phyloP scores from a whole-genome alignment of 2,113 vertebrate genomes.

The Spermophilus dauricus region DNA sequence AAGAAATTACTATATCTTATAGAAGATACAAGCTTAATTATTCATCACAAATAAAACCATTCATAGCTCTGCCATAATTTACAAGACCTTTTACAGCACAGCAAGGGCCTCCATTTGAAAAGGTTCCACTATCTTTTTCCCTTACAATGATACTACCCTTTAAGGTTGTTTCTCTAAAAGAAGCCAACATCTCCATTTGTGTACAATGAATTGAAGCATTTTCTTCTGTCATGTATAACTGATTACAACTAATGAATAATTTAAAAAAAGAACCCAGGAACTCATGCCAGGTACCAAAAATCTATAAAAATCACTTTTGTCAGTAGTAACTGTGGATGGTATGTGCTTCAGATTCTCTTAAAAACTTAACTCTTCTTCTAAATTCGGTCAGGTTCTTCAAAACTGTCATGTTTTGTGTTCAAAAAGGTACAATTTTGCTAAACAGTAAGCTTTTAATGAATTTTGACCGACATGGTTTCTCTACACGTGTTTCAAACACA shows the following conservation, averaged over 20 bases:
- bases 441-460: constrained; percentile 49
- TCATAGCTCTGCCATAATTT: background rate
- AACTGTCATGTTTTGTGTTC: constrained; percentile 51
- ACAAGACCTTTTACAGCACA: background rate
- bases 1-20: background rate
- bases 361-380: background rate
- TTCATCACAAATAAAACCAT: background rate
- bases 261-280: background rate
- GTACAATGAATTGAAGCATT: too few species aligned
- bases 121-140: background rate
- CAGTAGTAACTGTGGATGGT: background rate
- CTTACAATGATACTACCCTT: background rate
- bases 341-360: background rate
- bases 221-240: too few species aligned
- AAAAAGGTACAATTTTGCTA: constrained; percentile 52
- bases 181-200: background rate
- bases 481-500: constrained; percentile 16
- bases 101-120: background rate
- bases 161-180: background rate
- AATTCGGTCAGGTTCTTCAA: constrained; percentile 13
- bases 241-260: too few species aligned
- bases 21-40: constrained; percentile 6
- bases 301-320: background rate
- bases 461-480: constrained; percentile 55
- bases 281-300: background rate